Conservation (phyloP, 2,888 invertebrate species). For the Aplocera efformata region DNA sequence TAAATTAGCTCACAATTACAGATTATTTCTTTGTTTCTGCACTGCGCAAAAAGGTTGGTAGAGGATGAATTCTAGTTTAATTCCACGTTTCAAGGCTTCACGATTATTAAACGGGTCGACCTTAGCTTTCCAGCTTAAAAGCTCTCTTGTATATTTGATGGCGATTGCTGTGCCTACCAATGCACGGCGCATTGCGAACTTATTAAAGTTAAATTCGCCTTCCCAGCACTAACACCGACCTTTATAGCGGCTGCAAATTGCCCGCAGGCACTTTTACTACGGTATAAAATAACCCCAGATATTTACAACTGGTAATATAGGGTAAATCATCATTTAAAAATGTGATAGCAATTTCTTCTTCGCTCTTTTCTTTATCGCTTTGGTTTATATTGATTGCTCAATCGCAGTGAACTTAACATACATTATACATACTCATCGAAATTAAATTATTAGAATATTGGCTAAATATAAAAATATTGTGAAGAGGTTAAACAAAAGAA, state of each 20-base stretch:
- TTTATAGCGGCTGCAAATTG: constrained; percentile 37
- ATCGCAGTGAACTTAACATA: constrained; percentile 1
- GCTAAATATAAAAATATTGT: no score
- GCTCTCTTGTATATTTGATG: constrained; percentile 14
- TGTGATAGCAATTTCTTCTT: constrained; percentile 19
- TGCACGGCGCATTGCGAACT: constrained; percentile 60
- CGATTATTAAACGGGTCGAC: no score
- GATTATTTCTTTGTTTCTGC: no score
- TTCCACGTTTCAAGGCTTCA: no score
- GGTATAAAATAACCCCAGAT: constrained; percentile 27
- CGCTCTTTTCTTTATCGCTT: constrained; percentile 9
- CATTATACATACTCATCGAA: no score
- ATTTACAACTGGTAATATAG: constrained; percentile 27
- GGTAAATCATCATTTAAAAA: constrained; percentile 24
- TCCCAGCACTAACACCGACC: constrained; percentile 41
- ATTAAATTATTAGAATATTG: no score
- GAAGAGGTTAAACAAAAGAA: no score
- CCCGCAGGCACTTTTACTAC: constrained; percentile 14
- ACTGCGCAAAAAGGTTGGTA: no score
- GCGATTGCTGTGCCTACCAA: constrained; percentile 17
- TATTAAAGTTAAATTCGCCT: constrained; percentile 65
- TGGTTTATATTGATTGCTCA: constrained; percentile 13
- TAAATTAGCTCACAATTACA: no score
- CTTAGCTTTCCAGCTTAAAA: no score
- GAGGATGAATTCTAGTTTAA: no score